A percentile compares a stretch with the other conserved stretches of the same genome.
Evolutionary conservation across 1,140 invertebrate species (phyloP).

Genomic region (Zaprionus taronus): DNA sequence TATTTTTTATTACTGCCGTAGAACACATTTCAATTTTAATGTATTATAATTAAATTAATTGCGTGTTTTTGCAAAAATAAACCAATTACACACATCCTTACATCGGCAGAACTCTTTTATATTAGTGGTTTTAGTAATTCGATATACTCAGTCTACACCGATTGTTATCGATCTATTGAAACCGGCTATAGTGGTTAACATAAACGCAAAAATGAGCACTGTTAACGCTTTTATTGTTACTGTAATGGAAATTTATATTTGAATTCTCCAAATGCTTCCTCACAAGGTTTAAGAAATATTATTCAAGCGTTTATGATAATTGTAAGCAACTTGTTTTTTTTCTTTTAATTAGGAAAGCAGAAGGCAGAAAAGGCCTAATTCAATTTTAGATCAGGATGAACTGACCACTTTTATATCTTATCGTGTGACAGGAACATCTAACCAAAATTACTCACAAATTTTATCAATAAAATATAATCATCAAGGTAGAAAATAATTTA

Average conservation of each 20-base stretch:
- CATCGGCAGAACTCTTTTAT: slow-evolving; percentile 41
- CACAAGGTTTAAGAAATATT: no score
- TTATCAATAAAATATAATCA: not conserved
- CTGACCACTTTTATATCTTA: not conserved
- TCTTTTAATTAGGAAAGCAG: no score
- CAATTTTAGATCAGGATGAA: no score
- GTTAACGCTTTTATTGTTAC: not conserved
- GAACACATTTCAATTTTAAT: not conserved
- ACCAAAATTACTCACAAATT: not conserved
- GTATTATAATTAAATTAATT: slow-evolving; percentile 13
- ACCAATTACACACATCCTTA: slow-evolving; percentile 37
- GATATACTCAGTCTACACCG: not conserved
- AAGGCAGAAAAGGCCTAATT: no score
- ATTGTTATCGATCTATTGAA: slow-evolving; percentile 1
- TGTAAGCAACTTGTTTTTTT: no score
- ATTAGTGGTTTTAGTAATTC: slow-evolving; percentile 17
- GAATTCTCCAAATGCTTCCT: no score
- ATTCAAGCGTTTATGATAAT: no score
- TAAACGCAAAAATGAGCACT: not conserved
- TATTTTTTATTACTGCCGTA: not conserved
- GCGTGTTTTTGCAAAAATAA: not conserved
- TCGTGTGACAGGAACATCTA: not conserved
- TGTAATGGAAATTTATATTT: no score
- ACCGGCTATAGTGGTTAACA: not conserved
- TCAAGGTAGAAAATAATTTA: not conserved